A percentile compares a stretch with the other conserved stretches of the same genome.
phyloP scores from a whole-genome alignment of 2,888 invertebrate genomes.

The Scrobipalpa atriplicella region DNA sequence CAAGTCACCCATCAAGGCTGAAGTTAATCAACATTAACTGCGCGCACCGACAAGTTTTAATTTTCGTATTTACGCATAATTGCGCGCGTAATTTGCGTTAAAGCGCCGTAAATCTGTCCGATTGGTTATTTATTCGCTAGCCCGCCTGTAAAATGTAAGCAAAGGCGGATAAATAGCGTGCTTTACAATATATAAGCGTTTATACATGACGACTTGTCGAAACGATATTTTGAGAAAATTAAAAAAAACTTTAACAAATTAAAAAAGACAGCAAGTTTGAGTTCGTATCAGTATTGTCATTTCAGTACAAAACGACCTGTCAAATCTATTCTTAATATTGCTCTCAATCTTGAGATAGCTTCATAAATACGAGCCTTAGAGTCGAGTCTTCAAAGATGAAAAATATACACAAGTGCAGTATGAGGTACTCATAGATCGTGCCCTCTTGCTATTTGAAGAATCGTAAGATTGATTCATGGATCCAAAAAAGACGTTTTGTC shows the following conservation, averaged over 20 bases:
- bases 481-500: background rate
- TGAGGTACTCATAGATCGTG: too few species aligned
- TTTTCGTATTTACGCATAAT: conserved; percentile 62
- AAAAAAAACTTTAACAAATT: too few species aligned
- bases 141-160: conserved; percentile 30
- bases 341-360: too few species aligned
- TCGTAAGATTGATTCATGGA: too few species aligned
- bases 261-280: too few species aligned
- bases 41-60: conserved; percentile 49
- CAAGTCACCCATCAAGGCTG: background rate
- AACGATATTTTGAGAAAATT: background rate
- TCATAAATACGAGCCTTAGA: too few species aligned
- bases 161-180: conserved; percentile 36
- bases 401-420: too few species aligned
- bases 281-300: too few species aligned
- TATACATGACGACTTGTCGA: conserved; percentile 27
- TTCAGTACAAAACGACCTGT: too few species aligned
- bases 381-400: too few species aligned
- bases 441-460: too few species aligned
- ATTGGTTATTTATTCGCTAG: conserved; percentile 56
- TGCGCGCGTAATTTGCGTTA: conserved; percentile 47
- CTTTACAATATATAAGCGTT: conserved; percentile 34
- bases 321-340: too few species aligned
- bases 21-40: conserved; percentile 18
- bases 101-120: conserved; percentile 56